Evolutionary conservation across 2,113 vertebrate species (phyloP), one percentile per base, ranked within the genome.

Genomic region (Peucedramus taeniatus): DNA sequence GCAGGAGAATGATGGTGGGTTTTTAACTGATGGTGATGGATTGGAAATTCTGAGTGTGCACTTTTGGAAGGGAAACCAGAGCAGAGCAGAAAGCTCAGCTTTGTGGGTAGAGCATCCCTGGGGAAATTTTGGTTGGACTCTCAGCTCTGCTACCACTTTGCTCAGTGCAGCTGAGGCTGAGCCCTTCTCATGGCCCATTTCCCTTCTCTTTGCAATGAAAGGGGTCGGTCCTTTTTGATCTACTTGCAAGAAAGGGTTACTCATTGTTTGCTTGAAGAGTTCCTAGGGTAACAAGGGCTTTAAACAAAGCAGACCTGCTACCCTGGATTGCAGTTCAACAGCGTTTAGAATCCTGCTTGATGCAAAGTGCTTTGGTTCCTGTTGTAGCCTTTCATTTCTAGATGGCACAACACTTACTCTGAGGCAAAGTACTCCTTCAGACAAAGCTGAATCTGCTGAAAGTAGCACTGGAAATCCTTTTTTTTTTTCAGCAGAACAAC

Each of bases 291-390:
- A 77, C 44, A 54, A 66, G 51, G 47, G 80, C 65, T 40, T 63
- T 51, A 94, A 90, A 86, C 63, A 96, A 83, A 92, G 83, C 0
- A 1, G 91, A 78, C 39, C 60, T 83, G 40, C 78, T 42, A 42
- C 79, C 74, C 63, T 66, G 57, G 64, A 87, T 33, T 56, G 60
- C 49, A 78, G 76, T 74, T 93, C 68, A 68, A n/a, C 54, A 74
- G 64, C 23, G 21, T 83, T 87, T 70, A 87, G 74, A 61, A 45
- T 47, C 68, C 64, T 60, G 75, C 79, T 80, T 77, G 83, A 97
- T 95, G 83, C 42, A 50, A 87, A 96, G 60, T 50, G 83, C 63
- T 81, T 88, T 66, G 80, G 20, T 87, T 95, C 86, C 50, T 44
- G 11, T 70, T 47, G 83, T 22, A 80, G 88, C 75, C 63, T 88